Percentiles rank a stretch among this genome's conserved stretches.
These are phyloP conservation scores for Geodia barretti DNA, from an alignment of 37 sponge, comb jelly and placozoan genomes.

Conservation along the genomic window DNA sequence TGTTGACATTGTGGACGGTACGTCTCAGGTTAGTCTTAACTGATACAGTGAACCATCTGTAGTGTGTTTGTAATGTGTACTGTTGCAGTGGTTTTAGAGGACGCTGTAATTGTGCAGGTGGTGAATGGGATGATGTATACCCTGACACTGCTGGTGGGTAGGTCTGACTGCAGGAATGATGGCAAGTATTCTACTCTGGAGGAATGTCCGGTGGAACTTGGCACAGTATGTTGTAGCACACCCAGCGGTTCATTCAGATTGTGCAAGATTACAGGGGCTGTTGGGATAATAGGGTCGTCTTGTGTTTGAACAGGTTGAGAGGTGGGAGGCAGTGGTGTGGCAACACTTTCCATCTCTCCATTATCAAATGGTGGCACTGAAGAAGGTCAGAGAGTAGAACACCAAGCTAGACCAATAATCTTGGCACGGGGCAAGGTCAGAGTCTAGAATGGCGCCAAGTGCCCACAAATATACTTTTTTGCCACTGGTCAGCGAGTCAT, in stretches of 20 bases:
- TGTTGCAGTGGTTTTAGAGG: too few relatives aligned
- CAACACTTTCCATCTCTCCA: constrained; percentile 9
- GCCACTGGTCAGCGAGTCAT: too few relatives aligned
- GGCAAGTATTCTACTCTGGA: not conserved
- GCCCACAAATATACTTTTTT: too few relatives aligned
- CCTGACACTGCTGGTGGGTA: constrained; percentile 8
- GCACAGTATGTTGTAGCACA: not conserved
- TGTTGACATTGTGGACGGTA: not conserved
- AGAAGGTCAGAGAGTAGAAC: constrained; percentile 10
- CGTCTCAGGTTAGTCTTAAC: constrained; percentile 2
- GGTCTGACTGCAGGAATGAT: constrained; percentile 12
- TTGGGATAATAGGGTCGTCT: too few relatives aligned
- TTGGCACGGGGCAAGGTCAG: too few relatives aligned
- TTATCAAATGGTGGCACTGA: not conserved
- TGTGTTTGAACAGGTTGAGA: not conserved
- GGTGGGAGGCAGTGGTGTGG: constrained; percentile 9
- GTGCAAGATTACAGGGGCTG: too few relatives aligned
- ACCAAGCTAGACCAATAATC: too few relatives aligned
- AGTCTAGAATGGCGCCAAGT: too few relatives aligned
- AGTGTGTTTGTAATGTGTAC: not conserved
- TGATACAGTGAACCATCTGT: too few relatives aligned
- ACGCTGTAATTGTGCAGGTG: constrained; percentile 1
- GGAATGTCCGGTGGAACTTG: constrained; percentile 13
- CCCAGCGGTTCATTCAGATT: too few relatives aligned
- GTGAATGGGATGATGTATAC: constrained; percentile 22